phyloP scores from a whole-genome alignment of 2,113 vertebrate genomes.

The Condylura cristata region DNA sequence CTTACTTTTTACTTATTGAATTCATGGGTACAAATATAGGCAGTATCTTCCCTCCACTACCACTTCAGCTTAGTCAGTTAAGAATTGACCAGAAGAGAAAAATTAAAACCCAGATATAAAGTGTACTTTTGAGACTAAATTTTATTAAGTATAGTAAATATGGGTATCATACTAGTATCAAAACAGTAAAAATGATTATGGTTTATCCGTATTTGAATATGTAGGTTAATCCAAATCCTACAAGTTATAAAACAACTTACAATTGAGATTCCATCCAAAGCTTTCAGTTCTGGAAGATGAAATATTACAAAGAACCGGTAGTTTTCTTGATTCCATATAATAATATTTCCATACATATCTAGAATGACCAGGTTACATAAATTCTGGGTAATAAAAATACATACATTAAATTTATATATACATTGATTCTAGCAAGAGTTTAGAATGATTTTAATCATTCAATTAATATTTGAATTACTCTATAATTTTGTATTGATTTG shows the following conservation, averaged over 20 bases:
- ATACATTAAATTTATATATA: neutral
- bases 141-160: conserved; percentile 33
- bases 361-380: conserved; percentile 91
- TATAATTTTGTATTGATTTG: conserved; percentile 20
- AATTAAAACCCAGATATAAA: neutral
- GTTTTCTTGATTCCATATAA: conserved; percentile 89
- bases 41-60: neutral
- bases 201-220: neutral
- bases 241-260: conserved; percentile 80
- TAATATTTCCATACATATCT: conserved; percentile 89
- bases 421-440: neutral
- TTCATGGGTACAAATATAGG: neutral
- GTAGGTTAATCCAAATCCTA: neutral
- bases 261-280: conserved; percentile 90
- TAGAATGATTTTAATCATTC: neutral
- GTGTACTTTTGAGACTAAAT: conserved; percentile 3
- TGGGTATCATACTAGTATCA: conserved; percentile 14
- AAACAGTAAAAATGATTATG: conserved; percentile 32
- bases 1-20: neutral
- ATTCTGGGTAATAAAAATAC: conserved; percentile 81
- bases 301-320: conserved; percentile 91
- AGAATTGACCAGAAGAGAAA: neutral
- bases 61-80: neutral
- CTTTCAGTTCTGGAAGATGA: conserved; percentile 91
- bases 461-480: conserved; percentile 43